Percentiles rank a stretch among this genome's conserved stretches.
These are phyloP conservation scores for Cephalopholis sonnerati DNA, from an alignment of 2,113 vertebrate genomes.

Conservation along the genomic window DNA sequence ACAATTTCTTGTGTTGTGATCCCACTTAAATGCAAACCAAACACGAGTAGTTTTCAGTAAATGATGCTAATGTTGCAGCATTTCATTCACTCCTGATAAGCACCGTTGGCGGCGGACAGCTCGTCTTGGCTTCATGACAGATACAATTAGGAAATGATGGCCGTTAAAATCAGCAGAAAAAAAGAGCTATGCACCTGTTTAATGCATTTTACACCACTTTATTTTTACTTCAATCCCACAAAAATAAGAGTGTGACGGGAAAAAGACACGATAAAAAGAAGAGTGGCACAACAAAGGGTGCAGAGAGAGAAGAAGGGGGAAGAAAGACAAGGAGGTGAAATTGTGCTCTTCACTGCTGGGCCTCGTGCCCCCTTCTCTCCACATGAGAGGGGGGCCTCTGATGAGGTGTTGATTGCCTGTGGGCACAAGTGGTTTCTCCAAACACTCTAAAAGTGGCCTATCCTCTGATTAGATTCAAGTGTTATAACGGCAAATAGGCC, in stretches of 20 bases:
- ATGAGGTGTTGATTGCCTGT: slow-evolving; percentile 85
- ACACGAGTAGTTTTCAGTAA: neutral
- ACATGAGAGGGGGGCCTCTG: slow-evolving; percentile 73
- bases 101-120: neutral
- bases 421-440: slow-evolving; percentile 81
- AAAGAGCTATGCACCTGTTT: neutral
- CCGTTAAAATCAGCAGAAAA: slow-evolving; percentile 9
- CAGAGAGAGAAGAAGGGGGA: slow-evolving; percentile 15
- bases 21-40: neutral
- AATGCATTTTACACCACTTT: neutral
- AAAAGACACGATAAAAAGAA: neutral
- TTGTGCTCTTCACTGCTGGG: slow-evolving; percentile 66
- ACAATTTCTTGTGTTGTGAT: neutral
- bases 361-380: slow-evolving; percentile 64
- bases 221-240: too few relatives aligned
- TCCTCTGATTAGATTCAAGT: slow-evolving; percentile 82
- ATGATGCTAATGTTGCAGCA: neutral
- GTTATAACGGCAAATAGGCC: slow-evolving; percentile 77
- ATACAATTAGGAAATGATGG: neutral
- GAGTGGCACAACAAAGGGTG: slow-evolving; percentile 25
- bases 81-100: neutral
- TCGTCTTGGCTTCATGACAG: slow-evolving; percentile 11
- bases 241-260: neutral
- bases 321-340: slow-evolving; percentile 68
- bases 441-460: slow-evolving; percentile 77